Evolutionary conservation across 2,888 invertebrate species (phyloP).

Genomic region (Microchrysa polita): DNA sequence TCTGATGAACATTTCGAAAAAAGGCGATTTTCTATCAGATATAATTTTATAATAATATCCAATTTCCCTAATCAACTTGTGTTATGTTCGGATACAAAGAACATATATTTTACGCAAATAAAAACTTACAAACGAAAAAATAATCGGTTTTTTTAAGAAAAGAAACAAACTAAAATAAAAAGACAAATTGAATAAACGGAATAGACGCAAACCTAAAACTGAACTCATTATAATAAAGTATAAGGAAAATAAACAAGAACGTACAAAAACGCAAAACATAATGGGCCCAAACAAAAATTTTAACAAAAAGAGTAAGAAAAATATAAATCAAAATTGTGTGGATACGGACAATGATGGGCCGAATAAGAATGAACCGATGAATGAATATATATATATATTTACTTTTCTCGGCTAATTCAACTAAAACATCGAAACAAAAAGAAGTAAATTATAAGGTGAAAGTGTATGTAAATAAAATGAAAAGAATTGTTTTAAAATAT

Average conservation of each 20-base stretch:
- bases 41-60: no score
- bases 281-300: background rate
- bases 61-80: background rate
- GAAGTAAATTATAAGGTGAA: background rate
- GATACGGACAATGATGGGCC: background rate
- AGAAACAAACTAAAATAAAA: constrained; percentile 10
- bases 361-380: background rate
- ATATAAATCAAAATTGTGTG: background rate
- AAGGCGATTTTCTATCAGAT: no score
- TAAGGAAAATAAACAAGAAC: constrained; percentile 25
- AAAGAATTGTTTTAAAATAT: constrained; percentile 43
- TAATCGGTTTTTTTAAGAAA: background rate
- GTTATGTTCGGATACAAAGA: background rate
- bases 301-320: background rate
- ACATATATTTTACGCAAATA: constrained; percentile 8
- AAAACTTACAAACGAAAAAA: constrained; percentile 4
- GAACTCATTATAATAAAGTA: constrained; percentile 17
- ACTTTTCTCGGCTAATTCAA: background rate
- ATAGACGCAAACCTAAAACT: background rate
- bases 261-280: constrained; percentile 2
- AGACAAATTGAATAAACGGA: background rate
- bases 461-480: constrained; percentile 37
- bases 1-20: no score
- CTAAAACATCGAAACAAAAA: constrained; percentile 20
- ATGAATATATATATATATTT: background rate